Evolutionary conservation across 53 echinoderm and acorn worm genomes (phyloP), one percentile per base, ranked within the genome.

Genomic region (Holothuria scabra): DNA sequence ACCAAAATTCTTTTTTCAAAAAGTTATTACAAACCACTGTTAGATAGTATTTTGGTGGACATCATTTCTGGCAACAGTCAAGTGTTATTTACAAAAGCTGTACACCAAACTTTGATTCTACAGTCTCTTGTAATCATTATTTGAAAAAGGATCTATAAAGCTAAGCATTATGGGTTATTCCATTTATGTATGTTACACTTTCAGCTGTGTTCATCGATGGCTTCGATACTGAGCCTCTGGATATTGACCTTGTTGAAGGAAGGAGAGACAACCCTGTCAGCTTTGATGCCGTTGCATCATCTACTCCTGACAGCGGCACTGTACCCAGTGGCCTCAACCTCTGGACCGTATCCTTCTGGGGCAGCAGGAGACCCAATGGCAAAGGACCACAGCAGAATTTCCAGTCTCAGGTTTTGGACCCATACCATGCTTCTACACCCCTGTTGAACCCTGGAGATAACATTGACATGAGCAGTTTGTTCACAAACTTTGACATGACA

Each of bases 281-380:
- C 60, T 90, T 90, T 66, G 84, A 92, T 59, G 87, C 83, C 20
- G 62, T 76, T 3, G 95, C 92, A 12, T 80, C 89, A 48, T 90
- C 92, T 6, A 92, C 92, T 4, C 74, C 71, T 14, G 65, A 70
- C 10, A 89, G 92, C 60, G 86, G 90, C 20, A 87, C 86, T 0
- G 85, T 95, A 20, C 84, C 89, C 31, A 59, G 20, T 46, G 86
- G 86, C 24, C 76, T 67, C 11, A 63, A 84, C 59, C 79, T 93
- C 34, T 95, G 96, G 96, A 89, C 86, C 26, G 85, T 95, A 21
- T 91, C 86, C 62, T 64, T 93, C 79, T 95, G 86, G 80, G 96
- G 93, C 28, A 93, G 93, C 59, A 87, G 85, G 37, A 87, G 87
- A 34, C 48, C 87, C 23, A 95, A 93, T 60, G 96, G 96, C 65